Conservation (phyloP, 2,797 vertebrate genomes). For the Cetoscarus ocellatus region DNA sequence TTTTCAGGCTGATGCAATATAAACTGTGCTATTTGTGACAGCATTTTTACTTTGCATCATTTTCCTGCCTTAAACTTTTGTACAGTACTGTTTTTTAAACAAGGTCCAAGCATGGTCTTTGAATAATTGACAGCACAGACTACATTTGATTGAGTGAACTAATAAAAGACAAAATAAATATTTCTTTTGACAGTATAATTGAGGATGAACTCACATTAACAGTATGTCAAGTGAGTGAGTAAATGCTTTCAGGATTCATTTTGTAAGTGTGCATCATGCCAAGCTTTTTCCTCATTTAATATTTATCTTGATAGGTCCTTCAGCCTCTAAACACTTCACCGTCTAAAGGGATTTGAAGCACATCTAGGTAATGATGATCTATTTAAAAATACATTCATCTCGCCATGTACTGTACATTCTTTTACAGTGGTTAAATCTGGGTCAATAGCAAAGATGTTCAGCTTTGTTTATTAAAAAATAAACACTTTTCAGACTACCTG, state of each 20-base stretch:
- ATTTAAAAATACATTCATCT: conserved; percentile 24
- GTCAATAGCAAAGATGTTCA: conserved; percentile 15
- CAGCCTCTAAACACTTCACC: conserved; percentile 4
- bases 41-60: no score
- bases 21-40: no score
- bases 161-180: background rate
- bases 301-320: conserved; percentile 1
- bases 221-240: background rate
- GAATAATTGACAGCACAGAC: conserved; percentile 18
- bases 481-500: conserved; percentile 9
- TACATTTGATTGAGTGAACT: background rate
- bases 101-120: no score
- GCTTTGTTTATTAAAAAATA: conserved; percentile 4
- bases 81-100: no score
- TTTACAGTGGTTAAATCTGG: conserved; percentile 31
- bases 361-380: conserved; percentile 20
- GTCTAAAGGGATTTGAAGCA: conserved; percentile 3
- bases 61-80: no score
- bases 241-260: background rate
- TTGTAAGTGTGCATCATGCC: background rate
- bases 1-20: no score
- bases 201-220: background rate
- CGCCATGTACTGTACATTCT: conserved; percentile 14
- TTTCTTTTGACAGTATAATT: conserved; percentile 2
- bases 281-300: conserved; percentile 2